Base-by-base conservation (phyloP, 2,113 vertebrate genomes). In the Pomatorhinus ruficollis region DNA sequence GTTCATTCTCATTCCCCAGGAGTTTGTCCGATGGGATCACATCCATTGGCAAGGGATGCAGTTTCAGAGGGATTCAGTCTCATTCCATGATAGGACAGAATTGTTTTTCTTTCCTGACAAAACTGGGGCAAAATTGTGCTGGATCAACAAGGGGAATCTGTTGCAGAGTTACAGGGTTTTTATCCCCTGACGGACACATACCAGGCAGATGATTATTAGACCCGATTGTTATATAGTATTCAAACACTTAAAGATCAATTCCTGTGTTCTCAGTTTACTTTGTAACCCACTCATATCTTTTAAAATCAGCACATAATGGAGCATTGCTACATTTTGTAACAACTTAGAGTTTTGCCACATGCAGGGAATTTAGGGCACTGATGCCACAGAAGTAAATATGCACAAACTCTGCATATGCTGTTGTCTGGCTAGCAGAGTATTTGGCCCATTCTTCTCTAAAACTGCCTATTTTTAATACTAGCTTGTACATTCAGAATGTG, bases 21-120 rank as follows among this genome's bases (percentile, higher is more conserved):
- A 76, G 50, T 72, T 81, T 89, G 33, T 81, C 45, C 22, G 0
- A 57, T 0, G 1, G 0, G 0, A 12, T 69, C 21, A 11, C 30
- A 57, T 81, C 21, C 18, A 52, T 7, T 54, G 42, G 20, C 1
- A 9, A 80, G 19, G 23, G 39, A 33, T 74, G 59, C 21, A 24
- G 54, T 90, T 90, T 59, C 57, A 37, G 71, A 90, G 54, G 31
- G 47, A 59, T 76, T 71, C 0, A 0, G 19, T 61, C 42, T 89
- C 71, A 57, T 91, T 25, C 30, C 0, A 1, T 83, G 25, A 66
- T 89, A 42, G 57, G 61, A 82, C 11, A 63, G 33, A 70, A 47
- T 70, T 83, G 42, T 6, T 93, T 47, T 92, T 93, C 52, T 80
- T 85, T 31, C 28, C 45, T 52, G 39, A 50, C 24, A 88, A 79